Conservation (phyloP, 1,140 invertebrate species). For the Glossosoma conforme region DNA sequence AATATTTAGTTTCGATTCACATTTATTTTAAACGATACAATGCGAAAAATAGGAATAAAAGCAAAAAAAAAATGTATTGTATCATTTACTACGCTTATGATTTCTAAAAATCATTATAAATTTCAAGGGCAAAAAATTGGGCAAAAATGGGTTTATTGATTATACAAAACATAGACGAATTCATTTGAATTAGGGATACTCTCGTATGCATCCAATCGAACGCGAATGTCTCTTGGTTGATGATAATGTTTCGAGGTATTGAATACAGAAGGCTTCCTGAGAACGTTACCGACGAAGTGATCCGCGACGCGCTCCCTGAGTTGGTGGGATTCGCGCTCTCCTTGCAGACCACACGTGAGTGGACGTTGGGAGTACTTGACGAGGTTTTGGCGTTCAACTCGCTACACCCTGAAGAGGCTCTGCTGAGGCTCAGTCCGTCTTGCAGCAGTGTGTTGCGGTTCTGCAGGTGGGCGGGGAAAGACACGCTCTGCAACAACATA, state of each 20-base stretch:
- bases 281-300: constrained; percentile 13
- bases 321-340: constrained; percentile 29
- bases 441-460: constrained; percentile 36
- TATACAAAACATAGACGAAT: constrained; percentile 25
- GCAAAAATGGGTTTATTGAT: no score
- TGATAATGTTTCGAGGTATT: no score
- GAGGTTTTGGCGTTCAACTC: constrained; percentile 23
- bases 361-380: constrained; percentile 11
- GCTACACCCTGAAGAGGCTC: constrained; percentile 11
- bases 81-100: no score
- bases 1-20: no score
- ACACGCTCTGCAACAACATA: constrained; percentile 35
- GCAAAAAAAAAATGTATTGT: no score
- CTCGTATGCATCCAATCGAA: no score
- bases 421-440: constrained; percentile 34
- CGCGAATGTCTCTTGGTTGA: no score
- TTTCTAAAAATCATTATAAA: no score
- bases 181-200: no score
- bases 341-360: background rate
- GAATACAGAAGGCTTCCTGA: constrained; percentile 17
- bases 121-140: no score
- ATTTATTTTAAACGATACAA: no score
- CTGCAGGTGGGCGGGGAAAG: constrained; percentile 46
- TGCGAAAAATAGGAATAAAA: no score
- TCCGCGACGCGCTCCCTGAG: constrained; percentile 25